These are phyloP conservation scores for Holothuria scabra DNA, from an alignment of 53 echinoderm and acorn worm genomes.

Conservation along the genomic window DNA sequence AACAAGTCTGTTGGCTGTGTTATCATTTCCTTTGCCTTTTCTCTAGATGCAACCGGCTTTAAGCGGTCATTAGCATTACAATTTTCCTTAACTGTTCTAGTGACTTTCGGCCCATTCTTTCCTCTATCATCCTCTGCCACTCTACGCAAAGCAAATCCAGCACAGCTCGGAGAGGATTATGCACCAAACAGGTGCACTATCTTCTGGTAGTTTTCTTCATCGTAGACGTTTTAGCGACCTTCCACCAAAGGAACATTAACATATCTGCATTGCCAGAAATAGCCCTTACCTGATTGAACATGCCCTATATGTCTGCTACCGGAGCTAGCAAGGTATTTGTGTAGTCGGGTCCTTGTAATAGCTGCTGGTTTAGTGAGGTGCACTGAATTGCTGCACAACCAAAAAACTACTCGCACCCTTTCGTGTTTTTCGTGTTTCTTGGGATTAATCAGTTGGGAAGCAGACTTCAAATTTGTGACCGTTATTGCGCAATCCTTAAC, in stretches of 20 bases:
- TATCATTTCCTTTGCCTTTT: conserved; percentile 5
- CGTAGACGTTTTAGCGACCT: conserved; percentile 36
- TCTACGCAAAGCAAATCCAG: conserved; percentile 46
- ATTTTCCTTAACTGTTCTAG: not conserved
- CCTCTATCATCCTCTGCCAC: conserved; percentile 31
- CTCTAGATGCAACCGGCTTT: conserved; percentile 9
- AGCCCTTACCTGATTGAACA: conserved; percentile 79
- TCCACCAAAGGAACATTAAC: conserved; percentile 73
- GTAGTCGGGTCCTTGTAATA: conserved; percentile 69
- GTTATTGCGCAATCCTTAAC: no score
- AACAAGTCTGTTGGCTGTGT: conserved; percentile 21
- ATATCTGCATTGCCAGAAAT: conserved; percentile 43
- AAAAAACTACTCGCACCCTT: conserved; percentile 48
- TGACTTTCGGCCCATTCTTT: not conserved
- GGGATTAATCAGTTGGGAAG: no score
- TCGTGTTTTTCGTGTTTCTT: conserved; percentile 55
- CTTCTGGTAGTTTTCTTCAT: conserved; percentile 45
- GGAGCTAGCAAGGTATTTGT: conserved; percentile 67
- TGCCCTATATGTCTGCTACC: conserved; percentile 70
- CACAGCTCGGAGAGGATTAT: conserved; percentile 56
- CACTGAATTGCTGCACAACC: conserved; percentile 56
- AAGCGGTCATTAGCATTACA: conserved; percentile 54
- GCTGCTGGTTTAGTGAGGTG: conserved; percentile 53
- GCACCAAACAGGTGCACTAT: conserved; percentile 55
- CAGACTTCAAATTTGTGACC: no score